A percentile compares a stretch with the other conserved stretches of the same genome.
phyloP scores from a whole-genome alignment of 2,113 vertebrate genomes.

The Otocyon megalotis region DNA sequence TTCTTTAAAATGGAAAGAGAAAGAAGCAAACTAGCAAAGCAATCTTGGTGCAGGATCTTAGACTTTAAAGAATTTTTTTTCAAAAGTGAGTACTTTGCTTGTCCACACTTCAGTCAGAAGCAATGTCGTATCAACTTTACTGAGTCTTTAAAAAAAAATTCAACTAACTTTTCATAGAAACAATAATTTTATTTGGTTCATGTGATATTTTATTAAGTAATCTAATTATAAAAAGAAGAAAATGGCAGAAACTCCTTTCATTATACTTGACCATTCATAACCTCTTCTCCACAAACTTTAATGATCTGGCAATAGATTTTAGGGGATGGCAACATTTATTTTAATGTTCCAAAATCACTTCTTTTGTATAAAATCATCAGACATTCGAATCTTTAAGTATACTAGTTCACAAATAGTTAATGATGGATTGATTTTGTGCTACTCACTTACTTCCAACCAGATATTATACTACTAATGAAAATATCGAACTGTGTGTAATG shows the following conservation, averaged over 20 bases:
- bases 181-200: background rate
- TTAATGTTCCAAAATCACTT: background rate
- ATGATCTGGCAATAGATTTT: background rate
- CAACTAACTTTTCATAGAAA: conserved; percentile 33
- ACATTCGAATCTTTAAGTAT: background rate
- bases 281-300: background rate
- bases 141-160: background rate
- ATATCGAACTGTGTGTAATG: background rate
- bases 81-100: background rate
- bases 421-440: background rate
- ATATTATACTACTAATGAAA: background rate
- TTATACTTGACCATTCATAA: background rate
- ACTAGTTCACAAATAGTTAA: background rate
- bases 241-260: background rate
- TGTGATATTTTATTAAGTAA: background rate
- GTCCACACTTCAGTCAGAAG: background rate
- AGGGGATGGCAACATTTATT: background rate
- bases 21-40: background rate
- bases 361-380: background rate
- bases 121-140: background rate
- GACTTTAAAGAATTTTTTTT: background rate
- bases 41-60: background rate
- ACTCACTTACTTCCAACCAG: background rate
- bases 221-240: background rate
- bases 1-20: background rate